phyloP scores from a whole-genome alignment of 2,113 vertebrate species.

The Mirounga angustirostris region DNA sequence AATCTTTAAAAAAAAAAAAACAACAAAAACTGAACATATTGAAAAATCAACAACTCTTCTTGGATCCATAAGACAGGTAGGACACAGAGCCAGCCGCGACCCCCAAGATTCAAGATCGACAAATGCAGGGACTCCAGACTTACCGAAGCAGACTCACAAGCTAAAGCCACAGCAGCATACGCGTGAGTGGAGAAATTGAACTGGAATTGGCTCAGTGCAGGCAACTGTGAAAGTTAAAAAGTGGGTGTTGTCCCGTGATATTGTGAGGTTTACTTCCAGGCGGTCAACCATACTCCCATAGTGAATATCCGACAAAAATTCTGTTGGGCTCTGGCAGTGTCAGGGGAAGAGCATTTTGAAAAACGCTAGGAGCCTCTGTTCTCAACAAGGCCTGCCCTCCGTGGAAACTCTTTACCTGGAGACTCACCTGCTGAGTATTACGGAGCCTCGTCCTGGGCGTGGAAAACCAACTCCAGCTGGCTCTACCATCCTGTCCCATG shows the following conservation, averaged over 20 bases:
- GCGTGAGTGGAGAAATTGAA: not conserved
- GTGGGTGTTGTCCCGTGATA: rapidly evolving
- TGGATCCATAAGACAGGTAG: not conserved
- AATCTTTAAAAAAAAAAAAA: no score
- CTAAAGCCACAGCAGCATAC: not conserved
- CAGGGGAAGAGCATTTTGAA: not conserved
- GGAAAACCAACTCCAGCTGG: not conserved
- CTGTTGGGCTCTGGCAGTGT: not conserved
- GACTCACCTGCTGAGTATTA: not conserved
- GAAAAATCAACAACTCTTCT: not conserved
- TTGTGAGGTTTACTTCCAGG: not conserved
- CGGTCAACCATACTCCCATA: not conserved
- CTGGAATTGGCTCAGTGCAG: rapidly evolving
- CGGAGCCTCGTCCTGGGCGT: no score
- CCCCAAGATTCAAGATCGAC: rapidly evolving
- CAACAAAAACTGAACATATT: not conserved
- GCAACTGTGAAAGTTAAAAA: not conserved
- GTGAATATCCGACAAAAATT: not conserved
- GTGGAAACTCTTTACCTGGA: no score
- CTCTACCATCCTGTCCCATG: not conserved
- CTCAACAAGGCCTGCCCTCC: rapidly evolving
- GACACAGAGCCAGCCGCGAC: not conserved
- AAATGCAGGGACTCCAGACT: not conserved
- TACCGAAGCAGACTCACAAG: not conserved
- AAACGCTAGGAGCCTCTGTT: not conserved